phyloP scores from a whole-genome alignment of 1,140 invertebrate species.

The Brachionus sp. region DNA sequence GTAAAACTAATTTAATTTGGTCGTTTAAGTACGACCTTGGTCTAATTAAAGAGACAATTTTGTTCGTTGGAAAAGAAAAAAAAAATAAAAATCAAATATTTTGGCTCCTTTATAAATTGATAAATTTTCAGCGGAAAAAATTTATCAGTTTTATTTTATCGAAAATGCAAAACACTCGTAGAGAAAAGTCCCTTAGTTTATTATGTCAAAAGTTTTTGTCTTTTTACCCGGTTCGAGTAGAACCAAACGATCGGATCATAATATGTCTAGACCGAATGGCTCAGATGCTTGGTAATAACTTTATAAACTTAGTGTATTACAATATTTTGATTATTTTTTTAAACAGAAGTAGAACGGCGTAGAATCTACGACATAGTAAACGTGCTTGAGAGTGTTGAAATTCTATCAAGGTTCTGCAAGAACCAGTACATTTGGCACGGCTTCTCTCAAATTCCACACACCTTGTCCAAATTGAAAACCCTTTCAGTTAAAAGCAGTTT shows the following conservation, averaged over 20 bases:
- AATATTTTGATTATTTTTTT: background rate
- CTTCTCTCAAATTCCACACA: conserved; percentile 55
- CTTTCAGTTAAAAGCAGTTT: conserved; percentile 11
- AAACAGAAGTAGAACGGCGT: conserved; percentile 55
- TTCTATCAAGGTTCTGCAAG: conserved; percentile 63
- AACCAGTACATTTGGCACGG: conserved; percentile 62
- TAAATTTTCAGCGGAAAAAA: conserved; percentile 7
- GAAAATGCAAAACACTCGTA: conserved; percentile 1
- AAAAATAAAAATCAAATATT: background rate
- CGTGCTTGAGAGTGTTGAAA: conserved; percentile 70
- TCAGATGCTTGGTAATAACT: conserved; percentile 7
- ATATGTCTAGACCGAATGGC: conserved; percentile 37
- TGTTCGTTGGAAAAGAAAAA: background rate
- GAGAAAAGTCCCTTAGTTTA: conserved; percentile 43
- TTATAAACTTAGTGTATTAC: background rate
- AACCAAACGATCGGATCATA: background rate
- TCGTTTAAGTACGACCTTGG: background rate
- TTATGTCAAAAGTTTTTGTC: conserved; percentile 45
- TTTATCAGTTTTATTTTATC: background rate
- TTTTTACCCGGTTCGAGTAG: background rate
- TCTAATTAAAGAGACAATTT: conserved; percentile 6
- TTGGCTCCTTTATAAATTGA: background rate
- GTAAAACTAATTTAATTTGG: conserved; percentile 21
- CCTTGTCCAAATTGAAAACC: conserved; percentile 54
- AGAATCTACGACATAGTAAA: conserved; percentile 75